These are phyloP conservation scores for Spea bombifrons DNA, from an alignment of 2,113 vertebrate species.

Conservation along the genomic window DNA sequence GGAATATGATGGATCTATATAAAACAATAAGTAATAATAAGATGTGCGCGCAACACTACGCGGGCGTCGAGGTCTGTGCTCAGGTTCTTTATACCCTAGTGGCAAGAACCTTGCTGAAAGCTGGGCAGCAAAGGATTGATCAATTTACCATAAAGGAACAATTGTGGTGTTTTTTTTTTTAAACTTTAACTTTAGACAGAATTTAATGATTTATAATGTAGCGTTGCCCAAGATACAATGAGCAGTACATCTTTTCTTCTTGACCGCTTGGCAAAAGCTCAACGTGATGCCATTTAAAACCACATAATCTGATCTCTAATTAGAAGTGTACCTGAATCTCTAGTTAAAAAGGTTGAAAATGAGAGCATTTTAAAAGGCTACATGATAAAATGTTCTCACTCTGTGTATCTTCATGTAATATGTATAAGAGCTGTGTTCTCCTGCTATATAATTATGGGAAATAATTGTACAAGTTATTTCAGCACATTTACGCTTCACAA, in stretches of 20 bases:
- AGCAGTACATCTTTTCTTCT: background rate
- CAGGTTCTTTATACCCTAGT: no score
- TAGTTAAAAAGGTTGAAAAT: background rate
- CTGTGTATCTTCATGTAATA: background rate
- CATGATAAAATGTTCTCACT: background rate
- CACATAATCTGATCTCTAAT: background rate
- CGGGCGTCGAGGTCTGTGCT: no score
- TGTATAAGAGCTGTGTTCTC: background rate
- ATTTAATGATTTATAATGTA: no score
- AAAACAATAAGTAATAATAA: no score
- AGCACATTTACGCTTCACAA: background rate
- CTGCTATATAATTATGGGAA: constrained; percentile 17
- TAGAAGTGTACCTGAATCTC: background rate
- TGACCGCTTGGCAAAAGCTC: background rate
- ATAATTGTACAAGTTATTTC: constrained; percentile 11
- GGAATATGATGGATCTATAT: no score
- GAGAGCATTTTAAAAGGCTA: background rate
- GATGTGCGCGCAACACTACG: no score
- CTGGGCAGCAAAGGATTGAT: no score
- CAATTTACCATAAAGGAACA: no score
- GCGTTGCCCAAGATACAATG: background rate
- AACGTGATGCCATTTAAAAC: background rate
- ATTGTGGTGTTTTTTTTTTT: no score
- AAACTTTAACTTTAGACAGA: no score
- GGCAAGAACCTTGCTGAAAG: no score